Conservation (phyloP, 2,113 vertebrate species). For the Peromyscus maniculatus region DNA sequence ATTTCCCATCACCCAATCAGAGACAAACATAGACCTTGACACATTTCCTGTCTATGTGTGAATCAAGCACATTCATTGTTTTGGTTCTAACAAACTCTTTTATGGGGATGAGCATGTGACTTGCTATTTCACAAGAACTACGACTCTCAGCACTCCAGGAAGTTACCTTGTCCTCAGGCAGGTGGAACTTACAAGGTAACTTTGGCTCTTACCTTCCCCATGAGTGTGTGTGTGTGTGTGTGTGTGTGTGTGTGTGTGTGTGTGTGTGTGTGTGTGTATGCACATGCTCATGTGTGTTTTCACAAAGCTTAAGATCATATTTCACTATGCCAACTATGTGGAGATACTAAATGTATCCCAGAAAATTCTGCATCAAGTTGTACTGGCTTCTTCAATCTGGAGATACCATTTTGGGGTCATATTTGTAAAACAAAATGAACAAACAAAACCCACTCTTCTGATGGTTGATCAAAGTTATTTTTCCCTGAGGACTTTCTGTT, state of each 20-base stretch:
- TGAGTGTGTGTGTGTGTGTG: neutral
- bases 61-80: neutral
- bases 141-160: too few relatives aligned
- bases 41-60: neutral
- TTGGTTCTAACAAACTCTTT: neutral
- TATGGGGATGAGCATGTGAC: neutral
- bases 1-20: neutral
- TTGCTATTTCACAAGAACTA: neutral
- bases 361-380: neutral
- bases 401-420: neutral
- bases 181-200: neutral
- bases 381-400: neutral
- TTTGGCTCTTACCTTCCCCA: neutral
- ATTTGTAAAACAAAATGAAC: neutral
- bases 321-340: neutral
- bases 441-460: neutral
- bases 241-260: neutral
- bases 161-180: too few relatives aligned
- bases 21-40: neutral
- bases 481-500: accelerated
- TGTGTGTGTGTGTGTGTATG: neutral
- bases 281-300: neutral
- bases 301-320: neutral
- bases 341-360: neutral
- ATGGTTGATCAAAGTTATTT: neutral